Conservation (phyloP, 2,888 invertebrate genomes). For the Chymomyza caudatula region DNA sequence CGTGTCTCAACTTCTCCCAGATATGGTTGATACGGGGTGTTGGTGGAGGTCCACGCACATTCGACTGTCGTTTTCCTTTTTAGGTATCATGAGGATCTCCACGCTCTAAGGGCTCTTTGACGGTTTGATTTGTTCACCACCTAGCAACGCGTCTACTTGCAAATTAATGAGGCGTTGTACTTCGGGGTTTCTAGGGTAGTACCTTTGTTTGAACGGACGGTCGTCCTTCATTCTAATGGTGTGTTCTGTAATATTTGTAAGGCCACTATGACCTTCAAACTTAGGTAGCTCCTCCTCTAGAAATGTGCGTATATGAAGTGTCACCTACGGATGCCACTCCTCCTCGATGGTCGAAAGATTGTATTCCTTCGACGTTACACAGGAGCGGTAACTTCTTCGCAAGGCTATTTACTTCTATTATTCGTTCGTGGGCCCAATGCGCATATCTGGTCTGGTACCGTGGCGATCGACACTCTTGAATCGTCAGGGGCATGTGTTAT, state of each 20-base stretch:
- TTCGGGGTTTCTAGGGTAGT: neutral
- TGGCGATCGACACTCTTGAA: no score
- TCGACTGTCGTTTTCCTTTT: neutral
- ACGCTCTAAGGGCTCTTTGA: neutral
- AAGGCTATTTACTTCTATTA: no score
- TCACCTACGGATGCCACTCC: no score
- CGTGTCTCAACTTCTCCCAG: neutral
- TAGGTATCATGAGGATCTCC: conserved; percentile 1
- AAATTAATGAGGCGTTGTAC: neutral
- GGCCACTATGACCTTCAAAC: no score
- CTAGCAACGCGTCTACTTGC: neutral
- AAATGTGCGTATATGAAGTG: no score
- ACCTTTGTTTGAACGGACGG: neutral
- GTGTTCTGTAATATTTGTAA: neutral
- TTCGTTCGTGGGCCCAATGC: no score
- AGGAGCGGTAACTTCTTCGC: no score
- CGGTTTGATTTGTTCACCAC: neutral
- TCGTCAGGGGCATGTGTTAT: no score
- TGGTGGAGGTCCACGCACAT: conserved; percentile 7
- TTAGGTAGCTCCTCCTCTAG: no score
- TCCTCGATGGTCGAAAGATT: no score
- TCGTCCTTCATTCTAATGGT: neutral
- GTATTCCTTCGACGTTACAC: no score
- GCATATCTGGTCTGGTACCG: no score
- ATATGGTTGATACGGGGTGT: neutral